A percentile compares a stretch with the other conserved stretches of the same genome.
phyloP scores from a whole-genome alignment of 30 jellyfish, hydroid and myxozoan species.

The Aurelia sp. region DNA sequence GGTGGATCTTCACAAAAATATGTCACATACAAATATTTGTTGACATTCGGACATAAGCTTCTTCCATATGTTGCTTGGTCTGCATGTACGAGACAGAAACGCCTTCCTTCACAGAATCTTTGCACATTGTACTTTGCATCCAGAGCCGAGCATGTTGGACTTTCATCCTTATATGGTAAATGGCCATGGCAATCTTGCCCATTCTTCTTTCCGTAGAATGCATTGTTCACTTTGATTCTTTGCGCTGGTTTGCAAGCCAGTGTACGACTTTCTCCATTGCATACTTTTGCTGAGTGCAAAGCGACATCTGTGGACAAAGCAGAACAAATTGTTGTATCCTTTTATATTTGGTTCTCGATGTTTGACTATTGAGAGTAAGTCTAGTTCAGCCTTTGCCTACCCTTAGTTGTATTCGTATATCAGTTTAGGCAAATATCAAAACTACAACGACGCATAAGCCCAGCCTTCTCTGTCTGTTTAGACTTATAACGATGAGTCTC shows the following conservation, averaged over 20 bases:
- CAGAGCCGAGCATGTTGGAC: slow-evolving; percentile 98
- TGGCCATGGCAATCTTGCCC: slow-evolving; percentile 95
- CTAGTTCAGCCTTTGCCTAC: too few relatives aligned
- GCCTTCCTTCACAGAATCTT: slow-evolving; percentile 83
- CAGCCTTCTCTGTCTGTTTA: too few relatives aligned
- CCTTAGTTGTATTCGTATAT: too few relatives aligned
- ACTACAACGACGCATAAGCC: too few relatives aligned
- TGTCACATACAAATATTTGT: slow-evolving; percentile 80
- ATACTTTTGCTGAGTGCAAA: slow-evolving; percentile 70
- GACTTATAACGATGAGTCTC: too few relatives aligned
- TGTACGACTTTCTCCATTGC: slow-evolving; percentile 92
- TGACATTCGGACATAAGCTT: slow-evolving; percentile 92
- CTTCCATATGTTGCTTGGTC: slow-evolving; percentile 91
- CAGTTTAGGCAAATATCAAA: too few relatives aligned
- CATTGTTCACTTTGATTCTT: slow-evolving; percentile 80
- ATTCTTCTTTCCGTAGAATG: slow-evolving; percentile 94
- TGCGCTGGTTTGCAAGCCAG: slow-evolving; percentile 84
- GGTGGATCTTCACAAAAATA: slow-evolving; percentile 84
- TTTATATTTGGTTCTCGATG: too few relatives aligned
- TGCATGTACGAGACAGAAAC: slow-evolving; percentile 87
- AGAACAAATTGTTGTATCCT: background rate
- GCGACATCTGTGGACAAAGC: slow-evolving; percentile 52
- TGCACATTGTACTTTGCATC: slow-evolving; percentile 94
- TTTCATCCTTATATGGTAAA: slow-evolving; percentile 86
- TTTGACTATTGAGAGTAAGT: too few relatives aligned